Percentiles rank a stretch among this genome's conserved stretches.
phyloP scores from a whole-genome alignment of 2,797 vertebrate species.

The Amphiprion clarkii region DNA sequence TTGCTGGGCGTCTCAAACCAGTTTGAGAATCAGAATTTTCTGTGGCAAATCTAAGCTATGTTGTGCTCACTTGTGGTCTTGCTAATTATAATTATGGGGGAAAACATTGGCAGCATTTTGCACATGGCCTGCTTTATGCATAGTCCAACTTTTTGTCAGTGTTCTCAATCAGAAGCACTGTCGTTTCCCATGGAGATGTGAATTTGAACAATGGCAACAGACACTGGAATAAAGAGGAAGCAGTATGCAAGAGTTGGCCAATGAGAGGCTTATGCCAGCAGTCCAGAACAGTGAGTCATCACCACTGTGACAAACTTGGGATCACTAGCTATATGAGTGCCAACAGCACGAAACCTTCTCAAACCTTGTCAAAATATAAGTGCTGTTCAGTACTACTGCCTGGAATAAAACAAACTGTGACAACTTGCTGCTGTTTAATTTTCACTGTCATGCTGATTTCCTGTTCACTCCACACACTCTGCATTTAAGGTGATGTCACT shows the following conservation, averaged over 20 bases:
- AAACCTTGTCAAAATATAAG: constrained; percentile 30
- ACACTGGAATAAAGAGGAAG: constrained; percentile 13
- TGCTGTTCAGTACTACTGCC: background rate
- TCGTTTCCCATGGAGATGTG: background rate
- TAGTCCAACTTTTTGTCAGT: constrained; percentile 4
- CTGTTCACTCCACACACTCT: background rate
- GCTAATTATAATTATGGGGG: constrained; percentile 15
- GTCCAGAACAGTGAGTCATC: constrained; percentile 36
- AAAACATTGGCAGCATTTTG: constrained; percentile 15
- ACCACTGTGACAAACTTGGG: constrained; percentile 26
- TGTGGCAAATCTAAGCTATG: background rate
- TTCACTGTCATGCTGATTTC: constrained; percentile 1
- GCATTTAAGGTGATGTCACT: constrained; percentile 9
- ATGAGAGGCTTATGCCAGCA: constrained; percentile 18
- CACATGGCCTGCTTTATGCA: background rate
- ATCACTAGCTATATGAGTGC: constrained; percentile 34
- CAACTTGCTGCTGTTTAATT: constrained; percentile 10
- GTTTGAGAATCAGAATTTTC: background rate
- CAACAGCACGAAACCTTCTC: constrained; percentile 26
- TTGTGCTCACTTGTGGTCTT: background rate
- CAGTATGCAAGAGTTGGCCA: background rate
- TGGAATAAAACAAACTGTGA: constrained; percentile 7
- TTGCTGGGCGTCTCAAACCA: background rate
- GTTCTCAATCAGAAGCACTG: constrained; percentile 1
- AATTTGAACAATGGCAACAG: constrained; percentile 29